phyloP scores from a whole-genome alignment of 2,113 vertebrate species.

The Seriola rivoliana region DNA sequence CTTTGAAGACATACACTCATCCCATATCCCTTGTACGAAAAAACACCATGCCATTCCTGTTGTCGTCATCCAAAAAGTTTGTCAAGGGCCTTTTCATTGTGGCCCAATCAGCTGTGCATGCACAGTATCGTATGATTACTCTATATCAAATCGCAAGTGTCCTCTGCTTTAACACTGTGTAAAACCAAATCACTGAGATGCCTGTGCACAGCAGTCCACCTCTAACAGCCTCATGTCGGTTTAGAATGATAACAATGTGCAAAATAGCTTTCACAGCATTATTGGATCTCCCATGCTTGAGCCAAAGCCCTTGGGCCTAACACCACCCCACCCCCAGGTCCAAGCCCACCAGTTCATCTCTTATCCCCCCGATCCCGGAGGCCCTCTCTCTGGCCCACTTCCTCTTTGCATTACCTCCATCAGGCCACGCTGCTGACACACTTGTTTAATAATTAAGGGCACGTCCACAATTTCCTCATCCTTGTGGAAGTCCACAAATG shows the following conservation, averaged over 20 bases:
- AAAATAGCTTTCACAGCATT: slow-evolving; percentile 74
- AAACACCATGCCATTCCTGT: slow-evolving; percentile 62
- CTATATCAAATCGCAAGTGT: slow-evolving; percentile 66
- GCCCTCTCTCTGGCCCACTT: slow-evolving; percentile 82
- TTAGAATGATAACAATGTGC: slow-evolving; percentile 61
- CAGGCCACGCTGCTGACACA: slow-evolving; percentile 85
- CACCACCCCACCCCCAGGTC: slow-evolving; percentile 61
- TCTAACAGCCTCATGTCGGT: slow-evolving; percentile 35
- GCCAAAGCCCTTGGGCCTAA: slow-evolving; percentile 60
- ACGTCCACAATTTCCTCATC: slow-evolving; percentile 81
- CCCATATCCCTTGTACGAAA: slow-evolving; percentile 65
- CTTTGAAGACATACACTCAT: slow-evolving; percentile 75
- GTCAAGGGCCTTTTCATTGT: slow-evolving; percentile 52
- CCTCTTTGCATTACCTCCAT: slow-evolving; percentile 86
- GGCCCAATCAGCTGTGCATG: slow-evolving; percentile 50
- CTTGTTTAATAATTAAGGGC: slow-evolving; percentile 87
- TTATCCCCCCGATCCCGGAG: slow-evolving; percentile 61
- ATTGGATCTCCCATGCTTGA: slow-evolving; percentile 64
- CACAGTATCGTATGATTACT: slow-evolving; percentile 58
- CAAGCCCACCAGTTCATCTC: slow-evolving; percentile 59
- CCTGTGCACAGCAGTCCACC: slow-evolving; percentile 15
- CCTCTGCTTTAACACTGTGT: slow-evolving; percentile 49
- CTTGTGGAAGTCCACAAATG: slow-evolving; percentile 83
- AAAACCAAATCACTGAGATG: slow-evolving; percentile 17
- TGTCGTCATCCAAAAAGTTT: slow-evolving; percentile 69